These are phyloP conservation scores for Crocallis elinguaria DNA, from an alignment of 2,888 invertebrate species.

Conservation along the genomic window DNA sequence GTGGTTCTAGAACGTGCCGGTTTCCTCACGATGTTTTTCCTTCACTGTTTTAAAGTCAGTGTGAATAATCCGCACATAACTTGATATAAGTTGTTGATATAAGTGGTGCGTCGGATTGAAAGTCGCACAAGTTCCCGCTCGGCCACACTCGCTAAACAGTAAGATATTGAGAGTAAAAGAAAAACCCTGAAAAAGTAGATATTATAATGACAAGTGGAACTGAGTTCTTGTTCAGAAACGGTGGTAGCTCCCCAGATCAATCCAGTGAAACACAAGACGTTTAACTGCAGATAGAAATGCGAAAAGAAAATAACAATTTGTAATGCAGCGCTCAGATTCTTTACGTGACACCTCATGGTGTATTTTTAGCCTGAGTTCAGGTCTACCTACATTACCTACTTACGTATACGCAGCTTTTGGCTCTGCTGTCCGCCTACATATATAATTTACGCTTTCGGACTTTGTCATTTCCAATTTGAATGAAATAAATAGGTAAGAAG, in stretches of 20 bases:
- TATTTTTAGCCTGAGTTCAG: constrained; percentile 19
- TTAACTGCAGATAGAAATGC: constrained; percentile 6
- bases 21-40: too few species aligned
- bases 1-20: too few species aligned
- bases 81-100: too few species aligned
- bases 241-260: constrained; percentile 3
- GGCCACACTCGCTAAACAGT: too few species aligned
- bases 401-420: constrained; percentile 18
- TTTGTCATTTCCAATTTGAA: constrained; percentile 19
- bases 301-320: constrained; percentile 16
- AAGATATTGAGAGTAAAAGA: too few species aligned
- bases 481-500: constrained; percentile 10
- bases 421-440: constrained; percentile 18
- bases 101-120: too few species aligned
- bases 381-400: constrained; percentile 13
- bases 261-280: constrained; percentile 16
- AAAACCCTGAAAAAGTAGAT: neutral
- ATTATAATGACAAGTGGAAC: neutral
- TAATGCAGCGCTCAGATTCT: constrained; percentile 18
- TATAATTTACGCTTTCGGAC: constrained; percentile 15
- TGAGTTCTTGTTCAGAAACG: neutral
- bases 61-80: too few species aligned
- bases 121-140: too few species aligned
- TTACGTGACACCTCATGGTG: constrained; percentile 19
- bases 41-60: too few species aligned